Evolutionary conservation across 2,113 vertebrate genomes (phyloP).

Genomic region (Puntigrus tetrazona): DNA sequence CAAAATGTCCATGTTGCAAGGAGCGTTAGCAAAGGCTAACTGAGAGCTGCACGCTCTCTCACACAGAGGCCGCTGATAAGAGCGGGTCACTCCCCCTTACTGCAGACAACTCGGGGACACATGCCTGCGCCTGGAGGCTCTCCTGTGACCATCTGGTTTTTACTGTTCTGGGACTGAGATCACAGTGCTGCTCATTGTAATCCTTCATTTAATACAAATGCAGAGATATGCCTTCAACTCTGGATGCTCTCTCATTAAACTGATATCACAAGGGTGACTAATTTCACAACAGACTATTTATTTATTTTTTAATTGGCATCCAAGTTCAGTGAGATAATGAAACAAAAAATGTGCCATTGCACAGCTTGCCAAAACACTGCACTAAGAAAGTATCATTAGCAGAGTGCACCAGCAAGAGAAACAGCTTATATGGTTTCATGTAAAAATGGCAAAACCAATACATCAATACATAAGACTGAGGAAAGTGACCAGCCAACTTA

Average conservation of each 20-base stretch:
- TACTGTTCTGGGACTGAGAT: background rate
- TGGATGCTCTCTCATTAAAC: background rate
- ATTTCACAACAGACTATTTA: background rate
- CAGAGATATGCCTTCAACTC: background rate
- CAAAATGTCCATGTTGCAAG: background rate
- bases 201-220: background rate
- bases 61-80: slow-evolving; percentile 26
- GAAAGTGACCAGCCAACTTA: too few relatives aligned
- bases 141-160: background rate
- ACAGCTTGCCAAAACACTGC: background rate
- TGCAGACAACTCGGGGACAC: background rate
- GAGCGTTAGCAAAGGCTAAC: slow-evolving; percentile 12
- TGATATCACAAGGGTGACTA: background rate
- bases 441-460: background rate
- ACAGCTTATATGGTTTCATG: background rate
- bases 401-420: background rate
- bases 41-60: background rate
- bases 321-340: slow-evolving; percentile 10
- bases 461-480: background rate
- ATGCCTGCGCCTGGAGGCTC: background rate
- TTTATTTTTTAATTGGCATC: background rate
- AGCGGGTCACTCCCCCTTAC: slow-evolving; percentile 8
- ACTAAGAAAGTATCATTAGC: background rate
- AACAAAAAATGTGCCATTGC: background rate
- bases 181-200: background rate